Evolutionary conservation across 2,888 invertebrate species (phyloP).

Genomic region (Uropetala carovei): DNA sequence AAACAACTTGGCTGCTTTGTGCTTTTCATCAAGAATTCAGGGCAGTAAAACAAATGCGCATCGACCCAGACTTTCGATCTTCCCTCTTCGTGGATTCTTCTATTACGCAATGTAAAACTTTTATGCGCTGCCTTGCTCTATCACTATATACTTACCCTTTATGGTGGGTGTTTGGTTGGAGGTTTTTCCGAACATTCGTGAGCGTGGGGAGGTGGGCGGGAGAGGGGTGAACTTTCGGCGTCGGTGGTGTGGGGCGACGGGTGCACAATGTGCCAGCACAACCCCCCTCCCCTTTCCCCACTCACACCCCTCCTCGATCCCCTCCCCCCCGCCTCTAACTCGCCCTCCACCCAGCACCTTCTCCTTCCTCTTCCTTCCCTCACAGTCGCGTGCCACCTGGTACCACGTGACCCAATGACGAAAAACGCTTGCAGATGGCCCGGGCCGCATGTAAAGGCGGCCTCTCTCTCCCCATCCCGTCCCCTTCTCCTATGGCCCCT

Average conservation of each 20-base stretch:
- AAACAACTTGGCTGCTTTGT: too few species aligned
- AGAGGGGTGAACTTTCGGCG: not conserved
- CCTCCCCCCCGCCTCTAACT: conserved; percentile 66
- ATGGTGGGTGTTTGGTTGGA: not conserved
- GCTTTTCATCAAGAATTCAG: too few species aligned
- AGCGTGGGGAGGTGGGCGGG: not conserved
- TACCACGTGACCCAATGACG: conserved; percentile 60
- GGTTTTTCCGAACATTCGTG: conserved; percentile 22
- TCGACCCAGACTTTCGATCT: conserved; percentile 23
- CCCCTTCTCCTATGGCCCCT: not conserved
- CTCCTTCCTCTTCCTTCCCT: not conserved
- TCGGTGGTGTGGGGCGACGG: conserved; percentile 43
- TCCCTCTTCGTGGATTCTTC: not conserved
- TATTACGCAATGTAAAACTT: conserved; percentile 41
- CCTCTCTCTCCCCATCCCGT: not conserved
- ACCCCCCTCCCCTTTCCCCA: not conserved
- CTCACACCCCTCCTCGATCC: not conserved
- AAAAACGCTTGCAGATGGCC: conserved; percentile 68
- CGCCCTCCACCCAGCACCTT: conserved; percentile 66
- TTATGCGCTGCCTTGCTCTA: not conserved
- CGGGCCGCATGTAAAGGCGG: conserved; percentile 67
- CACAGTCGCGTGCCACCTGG: conserved; percentile 32
- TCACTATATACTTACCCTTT: conserved; percentile 13
- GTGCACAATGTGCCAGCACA: conserved; percentile 33
- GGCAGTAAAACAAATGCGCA: not conserved